Evolutionary conservation across 1,140 invertebrate species (phyloP), one percentile per base, ranked within the genome.

Genomic region (Drosophila erecta): DNA sequence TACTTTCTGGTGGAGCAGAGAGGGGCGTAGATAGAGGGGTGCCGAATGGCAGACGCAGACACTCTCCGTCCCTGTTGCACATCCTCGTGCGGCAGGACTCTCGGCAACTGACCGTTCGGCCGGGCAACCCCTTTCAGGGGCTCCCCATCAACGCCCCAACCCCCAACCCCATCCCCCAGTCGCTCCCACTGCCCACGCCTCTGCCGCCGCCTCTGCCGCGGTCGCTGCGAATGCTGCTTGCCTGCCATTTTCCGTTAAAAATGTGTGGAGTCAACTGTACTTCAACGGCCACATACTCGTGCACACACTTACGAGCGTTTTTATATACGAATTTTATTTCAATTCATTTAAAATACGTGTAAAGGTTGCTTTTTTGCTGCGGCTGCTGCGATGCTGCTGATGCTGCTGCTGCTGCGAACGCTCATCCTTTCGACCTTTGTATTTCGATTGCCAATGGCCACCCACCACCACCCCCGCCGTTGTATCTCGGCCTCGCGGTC

Each of bases 291-390:
- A 81, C 59, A 76, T 61, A 24, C 24, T 24, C 24, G 4, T 24
- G 69, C 69, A 55, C 73, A 70, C 61, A 37, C 60, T 47, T 30
- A 67, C 43, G 14, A 15, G 53, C 84, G 81, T 83, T 89, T 87
- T 83, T 89, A 89, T 87, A 75, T 76, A 79, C 84, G 79, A 89
- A 87, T 89, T 89, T 89, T 71, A 87, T 87, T 87, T 89, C 84
- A 87, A 89, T 87, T 80, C 84, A 90, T 87, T 87, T 87, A 84
- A 86, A 87, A 86, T 86, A 86, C 81, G 81, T 85, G 81, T 85
- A 85, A 87, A 89, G 83, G 58, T 72, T 57, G 49, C 37, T 61
- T 49, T 73, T 76, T 71, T 33, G 7, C 11, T 46, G 40, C 17
- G 17, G 15, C 40, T 73, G 20, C 47, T 50, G 35, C 41, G 40